phyloP scores from a whole-genome alignment of 2,797 vertebrate genomes.

The Hozukius guyotensis region DNA sequence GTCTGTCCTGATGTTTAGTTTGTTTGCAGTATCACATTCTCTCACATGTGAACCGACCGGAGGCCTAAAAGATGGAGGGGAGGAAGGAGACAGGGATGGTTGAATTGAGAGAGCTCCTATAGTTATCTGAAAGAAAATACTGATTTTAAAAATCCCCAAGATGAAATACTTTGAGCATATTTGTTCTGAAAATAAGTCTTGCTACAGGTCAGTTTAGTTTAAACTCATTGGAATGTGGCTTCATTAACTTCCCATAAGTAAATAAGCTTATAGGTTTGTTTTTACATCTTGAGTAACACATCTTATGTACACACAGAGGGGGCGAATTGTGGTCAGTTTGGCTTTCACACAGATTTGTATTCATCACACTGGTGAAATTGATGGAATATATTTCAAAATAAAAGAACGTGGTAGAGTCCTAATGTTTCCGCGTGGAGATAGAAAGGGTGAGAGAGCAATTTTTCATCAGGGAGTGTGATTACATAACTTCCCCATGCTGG shows the following conservation, averaged over 20 bases:
- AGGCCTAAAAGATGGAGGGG: background rate
- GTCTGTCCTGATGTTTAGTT: background rate
- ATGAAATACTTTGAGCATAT: constrained; percentile 6
- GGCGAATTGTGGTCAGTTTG: constrained; percentile 6
- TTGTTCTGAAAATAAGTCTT: constrained; percentile 38
- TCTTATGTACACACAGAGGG: background rate
- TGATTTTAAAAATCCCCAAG: background rate
- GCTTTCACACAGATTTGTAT: background rate
- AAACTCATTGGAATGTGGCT: constrained; percentile 47
- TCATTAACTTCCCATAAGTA: constrained; percentile 44
- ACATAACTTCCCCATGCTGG: constrained; percentile 14
- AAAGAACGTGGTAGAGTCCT: background rate
- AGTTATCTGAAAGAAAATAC: background rate
- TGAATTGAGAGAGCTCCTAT: background rate
- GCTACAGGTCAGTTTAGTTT: constrained; percentile 5
- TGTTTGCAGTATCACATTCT: background rate
- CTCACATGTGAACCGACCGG: background rate
- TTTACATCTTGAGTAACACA: constrained; percentile 20
- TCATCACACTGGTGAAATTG: background rate
- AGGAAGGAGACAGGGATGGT: background rate
- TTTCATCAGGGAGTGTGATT: constrained; percentile 20
- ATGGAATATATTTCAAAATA: constrained; percentile 5
- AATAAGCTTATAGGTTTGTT: constrained; percentile 50
- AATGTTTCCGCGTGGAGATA: constrained; percentile 10
- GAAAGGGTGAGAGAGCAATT: background rate